Evolutionary conservation across 2,113 vertebrate genomes (phyloP), one percentile per base, ranked within the genome.

Genomic region (Pyxicephalus adspersus): DNA sequence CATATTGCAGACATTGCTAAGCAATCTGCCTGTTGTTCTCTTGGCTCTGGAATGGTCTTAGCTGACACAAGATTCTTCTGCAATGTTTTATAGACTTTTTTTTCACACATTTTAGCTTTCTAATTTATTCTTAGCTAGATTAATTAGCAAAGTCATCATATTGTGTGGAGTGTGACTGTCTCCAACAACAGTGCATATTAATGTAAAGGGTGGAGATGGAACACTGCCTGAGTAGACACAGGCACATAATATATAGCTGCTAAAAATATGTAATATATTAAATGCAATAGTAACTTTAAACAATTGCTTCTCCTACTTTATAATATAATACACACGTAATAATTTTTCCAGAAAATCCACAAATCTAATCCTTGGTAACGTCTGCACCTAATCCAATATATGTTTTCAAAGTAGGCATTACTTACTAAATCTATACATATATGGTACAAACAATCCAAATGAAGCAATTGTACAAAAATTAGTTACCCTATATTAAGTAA

Each of bases 81-180:
- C 66, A 70, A 7, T 11, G 28, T 50, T 66, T 34, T 66, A 57
- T 51, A 66, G 50, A 19, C 20, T 51, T 63, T 76, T 54, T 67
- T 28, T 63, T 72, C 57, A 57, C 66, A 80, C 77, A 80, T 80
- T 80, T 80, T 71, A 58, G 58, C 67, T 26, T 81, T 73, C 58
- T 81, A 70, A 73, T 73, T 73, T 73, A 72, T 64, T 81, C 68
- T 64, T 73, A 55, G 79, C 58, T 64, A 54, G 68, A 64, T 64
- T 81, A 73, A 81, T 72, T 73, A 72, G 57, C 68, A 73, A 51
- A 81, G 45, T 81, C 79, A 63, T 80, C 77, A 72, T 72, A 71
- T 71, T 80, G 66, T 81, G 68, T 38, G 57, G 38, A 63, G 68
- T 81, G 79, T 81, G 79, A 81, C 78, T 63, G 26, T 45, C 25